A percentile compares a stretch with the other conserved stretches of the same genome.
Conservation (phyloP, 2,888 invertebrate species). For the Osedax frankpressi region DNA sequence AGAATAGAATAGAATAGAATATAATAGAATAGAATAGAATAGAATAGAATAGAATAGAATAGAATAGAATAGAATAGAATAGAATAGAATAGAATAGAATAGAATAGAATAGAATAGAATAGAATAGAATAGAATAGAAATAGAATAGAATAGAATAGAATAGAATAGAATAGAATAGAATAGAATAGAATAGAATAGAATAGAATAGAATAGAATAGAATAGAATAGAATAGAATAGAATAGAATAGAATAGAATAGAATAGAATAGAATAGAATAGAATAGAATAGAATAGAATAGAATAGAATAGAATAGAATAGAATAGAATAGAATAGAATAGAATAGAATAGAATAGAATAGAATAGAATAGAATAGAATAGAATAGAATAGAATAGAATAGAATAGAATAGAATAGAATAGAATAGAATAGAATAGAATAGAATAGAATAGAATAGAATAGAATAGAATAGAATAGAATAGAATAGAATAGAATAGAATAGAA, state of each 20-base stretch:
- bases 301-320: neutral
- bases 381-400: neutral
- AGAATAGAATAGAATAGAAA: slow-evolving; percentile 9
- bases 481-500: neutral
- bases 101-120: slow-evolving; percentile 15
- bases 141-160: slow-evolving; percentile 15
- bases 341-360: neutral
- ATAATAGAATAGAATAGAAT: too few relatives aligned
- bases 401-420: neutral
- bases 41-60: slow-evolving; percentile 15
- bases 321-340: neutral
- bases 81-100: slow-evolving; percentile 11
- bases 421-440: neutral
- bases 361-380: neutral
- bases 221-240: slow-evolving; percentile 5
- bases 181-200: neutral
- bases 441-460: neutral
- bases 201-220: slow-evolving; percentile 5
- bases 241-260: slow-evolving; percentile 11
- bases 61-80: slow-evolving; percentile 16
- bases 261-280: slow-evolving; percentile 3
- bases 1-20: too few relatives aligned
- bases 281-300: neutral
- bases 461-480: neutral
- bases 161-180: slow-evolving; percentile 15